Evolutionary conservation across 2,113 vertebrate genomes (phyloP).

Genomic region (Pterophyllum scalare): DNA sequence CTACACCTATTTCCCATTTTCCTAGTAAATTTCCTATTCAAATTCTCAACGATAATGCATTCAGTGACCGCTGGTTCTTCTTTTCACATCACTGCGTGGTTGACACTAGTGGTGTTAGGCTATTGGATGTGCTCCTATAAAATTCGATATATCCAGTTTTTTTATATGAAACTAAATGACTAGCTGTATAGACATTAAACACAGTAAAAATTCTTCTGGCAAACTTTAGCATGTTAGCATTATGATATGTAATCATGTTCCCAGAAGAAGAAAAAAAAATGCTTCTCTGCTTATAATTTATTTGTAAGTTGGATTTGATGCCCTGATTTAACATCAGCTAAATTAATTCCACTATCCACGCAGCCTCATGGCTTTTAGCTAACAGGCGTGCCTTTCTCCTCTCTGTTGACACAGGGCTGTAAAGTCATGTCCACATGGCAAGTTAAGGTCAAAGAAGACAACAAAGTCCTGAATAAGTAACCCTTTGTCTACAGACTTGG

Average conservation of each 20-base stretch:
- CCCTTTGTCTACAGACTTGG: conserved; percentile 68
- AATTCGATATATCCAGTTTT: background rate
- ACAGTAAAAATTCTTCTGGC: background rate
- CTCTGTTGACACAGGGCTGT: conserved; percentile 68
- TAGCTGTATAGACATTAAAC: background rate
- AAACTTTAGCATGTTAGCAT: background rate
- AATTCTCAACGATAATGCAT: background rate
- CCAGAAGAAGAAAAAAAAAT: background rate
- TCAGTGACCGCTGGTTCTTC: background rate
- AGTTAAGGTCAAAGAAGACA: conserved; percentile 68
- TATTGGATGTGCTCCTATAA: background rate
- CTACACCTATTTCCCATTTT: no score
- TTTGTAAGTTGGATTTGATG: background rate
- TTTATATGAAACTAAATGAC: background rate
- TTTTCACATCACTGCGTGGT: background rate
- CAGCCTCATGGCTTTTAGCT: conserved; percentile 5
- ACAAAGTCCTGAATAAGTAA: conserved; percentile 69
- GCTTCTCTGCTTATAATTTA: background rate
- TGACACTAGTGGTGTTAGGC: background rate
- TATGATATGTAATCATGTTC: background rate
- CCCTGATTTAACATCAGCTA: background rate
- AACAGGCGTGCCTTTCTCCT: conserved; percentile 57
- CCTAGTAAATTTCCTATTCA: no score
- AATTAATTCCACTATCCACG: background rate
- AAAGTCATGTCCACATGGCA: conserved; percentile 78